Percentiles rank a stretch among this genome's conserved stretches.
phyloP scores from a whole-genome alignment of 2,113 vertebrate genomes.

The Clarias macrocephalus region DNA sequence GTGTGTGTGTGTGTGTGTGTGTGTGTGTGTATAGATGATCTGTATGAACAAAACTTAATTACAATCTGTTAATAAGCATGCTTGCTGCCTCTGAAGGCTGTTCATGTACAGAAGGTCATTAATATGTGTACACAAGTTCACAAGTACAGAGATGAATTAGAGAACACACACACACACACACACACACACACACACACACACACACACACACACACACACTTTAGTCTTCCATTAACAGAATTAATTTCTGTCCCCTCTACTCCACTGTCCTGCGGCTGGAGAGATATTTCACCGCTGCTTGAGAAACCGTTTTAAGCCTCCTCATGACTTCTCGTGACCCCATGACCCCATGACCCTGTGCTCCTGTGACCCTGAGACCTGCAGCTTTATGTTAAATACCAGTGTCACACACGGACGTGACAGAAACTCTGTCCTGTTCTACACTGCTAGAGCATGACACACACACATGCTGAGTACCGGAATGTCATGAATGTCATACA shows the following conservation, averaged over 20 bases:
- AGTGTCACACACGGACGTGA: neutral
- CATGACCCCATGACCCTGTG: neutral
- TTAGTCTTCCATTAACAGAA: neutral
- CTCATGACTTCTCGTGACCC: neutral
- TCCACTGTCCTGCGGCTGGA: neutral
- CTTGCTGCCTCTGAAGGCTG: neutral
- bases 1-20: neutral
- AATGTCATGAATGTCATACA: neutral
- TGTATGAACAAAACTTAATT: neutral
- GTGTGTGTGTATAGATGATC: neutral
- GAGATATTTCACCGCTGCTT: neutral
- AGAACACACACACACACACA: too few species aligned
- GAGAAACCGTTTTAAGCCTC: neutral
- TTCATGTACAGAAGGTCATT: neutral
- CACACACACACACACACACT: neutral
- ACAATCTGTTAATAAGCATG: neutral
- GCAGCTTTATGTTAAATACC: constrained; percentile 14
- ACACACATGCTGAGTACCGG: neutral
- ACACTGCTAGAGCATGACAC: neutral
- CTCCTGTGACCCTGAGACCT: constrained; percentile 9
- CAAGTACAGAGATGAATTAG: neutral
- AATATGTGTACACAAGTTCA: neutral
- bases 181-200: too few species aligned
- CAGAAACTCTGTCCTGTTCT: neutral
- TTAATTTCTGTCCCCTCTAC: neutral